phyloP scores from a whole-genome alignment of 2,888 invertebrate species.

The Conchocele bisecta region DNA sequence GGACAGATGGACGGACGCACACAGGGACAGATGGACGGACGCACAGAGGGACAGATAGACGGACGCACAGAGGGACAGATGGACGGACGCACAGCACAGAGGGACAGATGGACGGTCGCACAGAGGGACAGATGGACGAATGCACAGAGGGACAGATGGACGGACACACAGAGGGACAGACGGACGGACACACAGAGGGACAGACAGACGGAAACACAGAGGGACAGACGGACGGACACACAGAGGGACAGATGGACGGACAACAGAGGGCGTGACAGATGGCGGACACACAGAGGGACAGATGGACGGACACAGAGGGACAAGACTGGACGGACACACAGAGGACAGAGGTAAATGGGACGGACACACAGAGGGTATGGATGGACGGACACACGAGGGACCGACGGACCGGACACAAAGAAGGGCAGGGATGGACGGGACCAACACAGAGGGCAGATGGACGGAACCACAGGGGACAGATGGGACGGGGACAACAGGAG shows the following conservation, averaged over 20 bases:
- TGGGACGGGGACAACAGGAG: no score
- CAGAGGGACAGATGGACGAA: conserved; percentile 13
- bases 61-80: conserved; percentile 15
- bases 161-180: conserved; percentile 15
- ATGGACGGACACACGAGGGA: neutral
- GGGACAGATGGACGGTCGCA: conserved; percentile 9
- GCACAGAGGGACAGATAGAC: conserved; percentile 17
- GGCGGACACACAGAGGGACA: conserved; percentile 11
- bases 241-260: no score
- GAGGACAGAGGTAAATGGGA: neutral
- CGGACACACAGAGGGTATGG: neutral
- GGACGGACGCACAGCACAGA: conserved; percentile 18
- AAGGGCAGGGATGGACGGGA: conserved; percentile 10
- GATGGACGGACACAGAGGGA: conserved; percentile 18
- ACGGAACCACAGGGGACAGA: no score
- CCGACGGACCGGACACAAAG: conserved; percentile 3
- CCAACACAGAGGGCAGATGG: conserved; percentile 2
- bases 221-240: neutral
- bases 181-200: conserved; percentile 14
- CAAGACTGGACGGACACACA: neutral
- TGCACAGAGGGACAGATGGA: conserved; percentile 10
- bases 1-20: conserved; percentile 7
- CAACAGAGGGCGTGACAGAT: conserved; percentile 8
- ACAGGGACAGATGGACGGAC: conserved; percentile 12
- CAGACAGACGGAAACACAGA: conserved; percentile 14